These are phyloP conservation scores for Sphaerolaimus hirsutus DNA, from an alignment of 2,888 invertebrate genomes.

Conservation along the genomic window DNA sequence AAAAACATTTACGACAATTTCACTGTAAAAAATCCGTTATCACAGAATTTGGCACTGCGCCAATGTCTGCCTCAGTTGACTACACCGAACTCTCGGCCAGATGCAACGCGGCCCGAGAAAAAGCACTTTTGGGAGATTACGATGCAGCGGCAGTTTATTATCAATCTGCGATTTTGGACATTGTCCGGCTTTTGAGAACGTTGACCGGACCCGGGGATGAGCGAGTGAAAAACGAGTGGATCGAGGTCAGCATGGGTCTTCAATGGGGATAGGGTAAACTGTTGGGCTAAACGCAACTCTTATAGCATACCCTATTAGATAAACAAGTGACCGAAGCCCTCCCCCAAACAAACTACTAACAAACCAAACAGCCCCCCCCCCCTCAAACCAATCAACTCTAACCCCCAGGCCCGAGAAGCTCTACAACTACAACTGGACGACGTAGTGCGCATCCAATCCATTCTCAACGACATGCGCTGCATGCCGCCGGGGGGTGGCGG, in stretches of 20 bases:
- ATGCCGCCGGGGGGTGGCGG: neutral
- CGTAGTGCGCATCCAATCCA: constrained; percentile 4
- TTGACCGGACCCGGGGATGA: too few species aligned
- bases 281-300: too few species aligned
- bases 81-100: too few species aligned
- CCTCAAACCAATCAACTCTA: neutral
- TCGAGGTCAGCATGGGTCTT: too few species aligned
- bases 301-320: constrained; percentile 54
- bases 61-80: too few species aligned
- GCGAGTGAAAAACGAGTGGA: too few species aligned
- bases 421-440: constrained; percentile 4
- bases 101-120: constrained; percentile 78
- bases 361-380: neutral
- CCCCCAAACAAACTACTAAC: neutral
- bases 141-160: constrained; percentile 78
- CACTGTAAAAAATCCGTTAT: too few species aligned
- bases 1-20: too few species aligned
- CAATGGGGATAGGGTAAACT: too few species aligned
- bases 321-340: constrained; percentile 52
- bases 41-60: too few species aligned
- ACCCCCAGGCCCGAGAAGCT: constrained; percentile 7
- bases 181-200: constrained; percentile 53
- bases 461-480: constrained; percentile 4
- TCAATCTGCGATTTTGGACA: constrained; percentile 69
- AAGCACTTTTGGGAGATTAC: constrained; percentile 78